Conservation (phyloP, 2,113 vertebrate genomes). For the Saiga tatarica region DNA sequence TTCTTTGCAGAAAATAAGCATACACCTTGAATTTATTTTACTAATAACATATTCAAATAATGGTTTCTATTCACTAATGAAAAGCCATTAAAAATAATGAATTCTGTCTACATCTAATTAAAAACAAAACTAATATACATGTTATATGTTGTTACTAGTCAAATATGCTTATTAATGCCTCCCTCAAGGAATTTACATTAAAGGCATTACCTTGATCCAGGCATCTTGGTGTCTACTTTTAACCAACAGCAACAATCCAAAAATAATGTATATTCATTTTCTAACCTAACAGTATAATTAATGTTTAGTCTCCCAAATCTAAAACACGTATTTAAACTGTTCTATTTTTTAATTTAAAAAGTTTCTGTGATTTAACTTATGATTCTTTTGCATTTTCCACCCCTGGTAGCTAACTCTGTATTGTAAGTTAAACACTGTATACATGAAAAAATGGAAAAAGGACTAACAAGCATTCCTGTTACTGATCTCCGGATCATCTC, state of each 20-base stretch:
- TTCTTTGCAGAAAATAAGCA: conserved; percentile 65
- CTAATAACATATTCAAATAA: conserved; percentile 78
- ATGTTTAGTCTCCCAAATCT: conserved; percentile 38
- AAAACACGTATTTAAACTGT: conserved; percentile 51
- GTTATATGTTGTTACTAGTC: conserved; percentile 46
- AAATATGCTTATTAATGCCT: conserved; percentile 69
- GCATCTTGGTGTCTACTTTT: conserved; percentile 51
- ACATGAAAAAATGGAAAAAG: neutral
- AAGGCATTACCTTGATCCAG: conserved; percentile 59
- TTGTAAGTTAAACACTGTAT: neutral
- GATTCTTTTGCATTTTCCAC: conserved; percentile 39
- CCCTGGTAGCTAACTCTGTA: conserved; percentile 29
- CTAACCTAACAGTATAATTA: conserved; percentile 40
- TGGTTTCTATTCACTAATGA: conserved; percentile 80
- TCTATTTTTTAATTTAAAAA: conserved; percentile 61
- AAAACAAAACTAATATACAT: conserved; percentile 79
- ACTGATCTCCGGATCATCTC: neutral
- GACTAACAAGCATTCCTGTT: neutral
- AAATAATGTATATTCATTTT: neutral
- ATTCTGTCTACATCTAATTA: conserved; percentile 84
- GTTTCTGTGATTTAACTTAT: conserved; percentile 14
- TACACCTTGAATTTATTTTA: conserved; percentile 75
- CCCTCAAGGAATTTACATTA: conserved; percentile 51
- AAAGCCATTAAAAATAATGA: conserved; percentile 83
- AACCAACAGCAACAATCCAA: conserved; percentile 51